Percentiles rank a stretch among this genome's conserved stretches.
Conservation (phyloP, 1,140 invertebrate genomes). For the Planococcus citri region DNA sequence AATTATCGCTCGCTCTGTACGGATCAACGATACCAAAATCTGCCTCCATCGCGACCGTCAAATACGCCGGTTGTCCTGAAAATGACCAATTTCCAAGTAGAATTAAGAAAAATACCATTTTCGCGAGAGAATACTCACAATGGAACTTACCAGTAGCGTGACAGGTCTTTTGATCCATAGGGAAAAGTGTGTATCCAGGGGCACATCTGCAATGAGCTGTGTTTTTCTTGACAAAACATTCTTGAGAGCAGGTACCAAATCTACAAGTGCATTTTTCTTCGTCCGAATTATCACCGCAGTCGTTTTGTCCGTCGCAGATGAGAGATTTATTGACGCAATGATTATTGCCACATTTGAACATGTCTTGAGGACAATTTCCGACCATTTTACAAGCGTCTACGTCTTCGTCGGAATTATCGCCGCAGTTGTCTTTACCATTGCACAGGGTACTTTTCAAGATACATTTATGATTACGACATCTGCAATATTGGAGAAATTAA, state of each 20-base stretch:
- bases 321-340: slow-evolving; percentile 50
- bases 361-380: slow-evolving; percentile 26
- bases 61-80: slow-evolving; percentile 22
- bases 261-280: slow-evolving; percentile 43
- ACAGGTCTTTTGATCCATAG: slow-evolving; percentile 26
- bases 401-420: slow-evolving; percentile 40
- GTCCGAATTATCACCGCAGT: slow-evolving; percentile 59
- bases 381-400: slow-evolving; percentile 24
- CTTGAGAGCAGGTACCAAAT: slow-evolving; percentile 60
- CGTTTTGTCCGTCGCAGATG: slow-evolving; percentile 53
- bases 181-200: not conserved
- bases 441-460: slow-evolving; percentile 37
- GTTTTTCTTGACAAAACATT: slow-evolving; percentile 50
- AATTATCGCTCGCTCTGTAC: slow-evolving; percentile 23
- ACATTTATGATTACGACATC: slow-evolving; percentile 39
- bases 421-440: slow-evolving; percentile 40
- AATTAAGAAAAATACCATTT: not conserved
- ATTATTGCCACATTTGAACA: slow-evolving; percentile 51
- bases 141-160: slow-evolving; percentile 24
- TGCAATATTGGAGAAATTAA: slow-evolving; percentile 24
- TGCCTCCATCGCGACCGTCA: slow-evolving; percentile 22
- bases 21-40: slow-evolving; percentile 23
- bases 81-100: not conserved
- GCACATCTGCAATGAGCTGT: slow-evolving; percentile 27
- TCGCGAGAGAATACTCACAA: not conserved